A percentile compares a stretch with the other conserved stretches of the same genome.
phyloP scores from a whole-genome alignment of 2,888 invertebrate genomes.

The Eumacrocentrus americanus region DNA sequence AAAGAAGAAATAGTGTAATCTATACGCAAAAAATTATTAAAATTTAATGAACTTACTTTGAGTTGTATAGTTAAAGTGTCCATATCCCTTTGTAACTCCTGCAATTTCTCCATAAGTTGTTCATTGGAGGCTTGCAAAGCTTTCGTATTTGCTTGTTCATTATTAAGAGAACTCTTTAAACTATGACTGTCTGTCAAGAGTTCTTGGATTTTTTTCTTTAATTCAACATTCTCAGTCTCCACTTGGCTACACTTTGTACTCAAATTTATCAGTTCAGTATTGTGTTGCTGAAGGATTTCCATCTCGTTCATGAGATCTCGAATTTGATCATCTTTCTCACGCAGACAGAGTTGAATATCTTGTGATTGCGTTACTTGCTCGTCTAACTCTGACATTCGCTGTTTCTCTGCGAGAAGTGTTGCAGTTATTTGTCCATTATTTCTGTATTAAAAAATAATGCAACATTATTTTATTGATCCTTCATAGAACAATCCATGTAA shows the following conservation, averaged over 20 bases:
- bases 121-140: constrained; percentile 51
- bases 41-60: constrained; percentile 49
- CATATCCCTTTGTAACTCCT: constrained; percentile 52
- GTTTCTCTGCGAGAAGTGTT: constrained; percentile 46
- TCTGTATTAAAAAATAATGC: constrained; percentile 43
- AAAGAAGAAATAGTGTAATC: too few relatives aligned
- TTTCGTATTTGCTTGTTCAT: constrained; percentile 49
- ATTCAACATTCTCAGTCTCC: constrained; percentile 52
- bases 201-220: constrained; percentile 49
- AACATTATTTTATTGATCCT: too few relatives aligned
- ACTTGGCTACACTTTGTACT: constrained; percentile 49
- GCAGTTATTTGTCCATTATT: constrained; percentile 43
- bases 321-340: constrained; percentile 54
- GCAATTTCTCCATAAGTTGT: constrained; percentile 49
- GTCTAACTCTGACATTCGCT: constrained; percentile 46
- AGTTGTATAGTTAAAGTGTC: constrained; percentile 52
- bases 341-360: constrained; percentile 42
- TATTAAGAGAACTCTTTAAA: constrained; percentile 46
- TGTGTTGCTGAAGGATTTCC: constrained; percentile 54
- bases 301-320: constrained; percentile 49
- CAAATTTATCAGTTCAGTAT: constrained; percentile 48
- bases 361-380: constrained; percentile 42
- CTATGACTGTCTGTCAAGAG: constrained; percentile 45
- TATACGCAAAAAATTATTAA: too few relatives aligned
- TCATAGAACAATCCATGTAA: too few relatives aligned